phyloP scores from a whole-genome alignment of 2,888 invertebrate species.

The Pycnomerus fuliginosus region DNA sequence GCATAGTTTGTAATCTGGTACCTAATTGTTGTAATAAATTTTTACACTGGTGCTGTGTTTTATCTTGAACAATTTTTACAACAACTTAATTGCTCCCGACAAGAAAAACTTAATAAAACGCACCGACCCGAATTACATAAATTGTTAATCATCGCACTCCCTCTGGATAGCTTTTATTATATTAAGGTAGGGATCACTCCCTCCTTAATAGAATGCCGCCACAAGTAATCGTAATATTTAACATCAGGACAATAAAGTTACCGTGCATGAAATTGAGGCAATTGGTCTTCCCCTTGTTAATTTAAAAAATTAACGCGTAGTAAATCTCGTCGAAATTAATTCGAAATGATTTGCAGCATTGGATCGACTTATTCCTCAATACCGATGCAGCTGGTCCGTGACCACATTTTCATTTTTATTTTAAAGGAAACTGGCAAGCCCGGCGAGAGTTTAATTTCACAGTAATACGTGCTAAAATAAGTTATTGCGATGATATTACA shows the following conservation, averaged over 20 bases:
- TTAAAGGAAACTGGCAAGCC: constrained; percentile 20
- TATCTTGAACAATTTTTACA: too few relatives aligned
- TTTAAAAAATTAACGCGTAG: constrained; percentile 14
- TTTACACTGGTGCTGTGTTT: too few relatives aligned
- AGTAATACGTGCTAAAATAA: constrained; percentile 32
- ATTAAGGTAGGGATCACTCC: constrained; percentile 30
- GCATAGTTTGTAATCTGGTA: too few relatives aligned
- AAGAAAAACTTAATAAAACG: constrained; percentile 14
- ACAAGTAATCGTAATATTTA: constrained; percentile 29
- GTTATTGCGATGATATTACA: constrained; percentile 24
- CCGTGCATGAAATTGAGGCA: constrained; percentile 30
- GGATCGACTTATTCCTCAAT: constrained; percentile 14
- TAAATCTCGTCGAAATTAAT: constrained; percentile 18
- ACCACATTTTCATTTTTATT: constrained; percentile 34
- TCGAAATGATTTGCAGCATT: constrained; percentile 13
- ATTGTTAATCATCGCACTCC: constrained; percentile 34
- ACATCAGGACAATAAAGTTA: constrained; percentile 29
- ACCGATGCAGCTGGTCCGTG: constrained; percentile 34
- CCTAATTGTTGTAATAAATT: too few relatives aligned
- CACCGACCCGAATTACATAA: constrained; percentile 36
- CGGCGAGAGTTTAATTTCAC: constrained; percentile 35
- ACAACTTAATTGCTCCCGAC: too few relatives aligned
- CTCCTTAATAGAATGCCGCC: constrained; percentile 27
- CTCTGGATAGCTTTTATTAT: constrained; percentile 35
- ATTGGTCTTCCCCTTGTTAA: constrained; percentile 17